Evolutionary conservation across 92 coral and sea anemone species (phyloP).

Genomic region (Palythoa caribaeorum): DNA sequence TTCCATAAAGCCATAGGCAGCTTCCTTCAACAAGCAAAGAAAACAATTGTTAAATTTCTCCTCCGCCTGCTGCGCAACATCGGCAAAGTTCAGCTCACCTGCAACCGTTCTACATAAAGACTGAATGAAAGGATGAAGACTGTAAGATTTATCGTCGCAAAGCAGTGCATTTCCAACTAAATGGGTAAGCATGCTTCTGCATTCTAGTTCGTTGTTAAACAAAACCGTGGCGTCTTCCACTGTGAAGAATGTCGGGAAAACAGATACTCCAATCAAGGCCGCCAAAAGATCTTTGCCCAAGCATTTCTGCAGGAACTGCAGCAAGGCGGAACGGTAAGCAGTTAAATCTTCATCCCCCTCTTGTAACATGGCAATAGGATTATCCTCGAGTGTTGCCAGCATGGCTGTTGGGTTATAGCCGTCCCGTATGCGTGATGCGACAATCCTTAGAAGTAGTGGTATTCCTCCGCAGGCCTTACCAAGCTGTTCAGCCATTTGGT

Average conservation of each 20-base stretch:
- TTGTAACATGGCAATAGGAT: conserved; percentile 53
- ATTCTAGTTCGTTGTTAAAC: conserved; percentile 44
- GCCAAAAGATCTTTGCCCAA: conserved; percentile 54
- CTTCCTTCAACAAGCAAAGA: conserved; percentile 34
- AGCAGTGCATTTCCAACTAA: conserved; percentile 73
- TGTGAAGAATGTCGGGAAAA: conserved; percentile 70
- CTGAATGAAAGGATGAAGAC: conserved; percentile 79
- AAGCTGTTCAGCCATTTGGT: conserved; percentile 50
- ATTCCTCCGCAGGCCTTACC: conserved; percentile 70
- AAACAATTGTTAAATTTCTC: conserved; percentile 24
- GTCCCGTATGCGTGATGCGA: conserved; percentile 60
- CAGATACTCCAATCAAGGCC: conserved; percentile 61
- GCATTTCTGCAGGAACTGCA: conserved; percentile 64
- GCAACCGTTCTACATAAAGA: conserved; percentile 65
- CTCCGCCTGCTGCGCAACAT: conserved; percentile 47
- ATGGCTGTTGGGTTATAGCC: conserved; percentile 38
- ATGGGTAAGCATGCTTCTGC: conserved; percentile 17
- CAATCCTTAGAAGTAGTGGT: conserved; percentile 69
- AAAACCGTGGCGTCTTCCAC: conserved; percentile 65
- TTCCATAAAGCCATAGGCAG: conserved; percentile 54
- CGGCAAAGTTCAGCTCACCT: conserved; percentile 27
- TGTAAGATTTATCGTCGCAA: conserved; percentile 55
- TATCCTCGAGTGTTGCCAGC: conserved; percentile 41
- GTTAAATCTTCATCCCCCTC: conserved; percentile 30
- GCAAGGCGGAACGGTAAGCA: conserved; percentile 26